Conservation (phyloP, 2,888 invertebrate genomes). For the Cryptophagus acutangulus region DNA sequence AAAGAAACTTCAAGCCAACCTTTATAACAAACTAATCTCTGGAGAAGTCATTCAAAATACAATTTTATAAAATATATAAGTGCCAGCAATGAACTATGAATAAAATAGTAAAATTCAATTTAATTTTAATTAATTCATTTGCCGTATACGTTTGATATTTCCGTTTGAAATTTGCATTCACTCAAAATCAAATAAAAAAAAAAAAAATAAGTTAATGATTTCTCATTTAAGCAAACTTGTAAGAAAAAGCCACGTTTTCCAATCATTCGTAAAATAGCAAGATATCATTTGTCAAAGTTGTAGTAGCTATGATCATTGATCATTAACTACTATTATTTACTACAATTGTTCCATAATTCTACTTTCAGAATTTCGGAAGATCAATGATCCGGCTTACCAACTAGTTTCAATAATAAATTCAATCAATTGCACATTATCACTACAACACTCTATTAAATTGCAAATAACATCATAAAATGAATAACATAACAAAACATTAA, state of each 20-base stretch:
- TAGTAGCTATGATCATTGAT: too few relatives aligned
- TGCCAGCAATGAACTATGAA: conserved; percentile 3
- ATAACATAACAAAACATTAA: too few relatives aligned
- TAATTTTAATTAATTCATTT: background rate
- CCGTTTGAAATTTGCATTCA: background rate
- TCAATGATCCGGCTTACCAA: too few relatives aligned
- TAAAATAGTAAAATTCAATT: conserved; percentile 1
- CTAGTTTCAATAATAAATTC: too few relatives aligned
- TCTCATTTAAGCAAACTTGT: too few relatives aligned
- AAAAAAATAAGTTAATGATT: background rate
- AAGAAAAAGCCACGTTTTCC: background rate
- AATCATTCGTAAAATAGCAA: background rate
- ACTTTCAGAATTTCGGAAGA: too few relatives aligned
- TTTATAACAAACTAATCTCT: conserved; percentile 8
- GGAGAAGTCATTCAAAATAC: conserved; percentile 6
- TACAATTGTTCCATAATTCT: too few relatives aligned
- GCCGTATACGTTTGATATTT: background rate
- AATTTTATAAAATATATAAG: conserved; percentile 3
- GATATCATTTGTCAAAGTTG: too few relatives aligned
- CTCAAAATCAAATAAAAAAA: background rate
- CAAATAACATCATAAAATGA: too few relatives aligned
- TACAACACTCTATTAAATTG: too few relatives aligned
- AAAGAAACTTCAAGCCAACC: conserved; percentile 8
- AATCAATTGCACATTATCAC: too few relatives aligned
- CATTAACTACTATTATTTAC: too few relatives aligned